A percentile compares a stretch with the other conserved stretches of the same genome.
Conservation (phyloP, 2,888 invertebrate genomes). For the Eristalis arbustorum region DNA sequence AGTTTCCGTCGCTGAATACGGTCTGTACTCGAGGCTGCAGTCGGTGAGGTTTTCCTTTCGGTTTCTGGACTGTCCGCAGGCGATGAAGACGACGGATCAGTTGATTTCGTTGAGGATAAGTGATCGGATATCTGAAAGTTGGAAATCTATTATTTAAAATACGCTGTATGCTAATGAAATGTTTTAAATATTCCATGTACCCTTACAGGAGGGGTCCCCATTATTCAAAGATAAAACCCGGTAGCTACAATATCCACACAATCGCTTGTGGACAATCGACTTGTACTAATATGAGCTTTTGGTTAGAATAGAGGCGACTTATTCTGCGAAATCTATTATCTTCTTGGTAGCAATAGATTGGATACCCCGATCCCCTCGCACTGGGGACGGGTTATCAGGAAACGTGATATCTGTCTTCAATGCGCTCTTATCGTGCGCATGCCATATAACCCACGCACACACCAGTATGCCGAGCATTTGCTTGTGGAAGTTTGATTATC, state of each 20-base stretch:
- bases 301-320: background rate
- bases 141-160: slow-evolving; percentile 11
- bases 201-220: background rate
- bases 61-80: slow-evolving; percentile 73
- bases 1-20: slow-evolving; percentile 76
- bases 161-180: background rate
- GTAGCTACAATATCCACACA: background rate
- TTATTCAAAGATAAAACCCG: background rate
- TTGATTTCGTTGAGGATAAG: slow-evolving; percentile 75
- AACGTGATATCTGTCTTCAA: slow-evolving; percentile 10
- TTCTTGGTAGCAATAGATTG: slow-evolving; percentile 29
- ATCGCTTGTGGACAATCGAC: background rate
- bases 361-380: background rate
- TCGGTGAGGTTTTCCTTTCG: slow-evolving; percentile 53
- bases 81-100: slow-evolving; percentile 75
- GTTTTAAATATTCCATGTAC: background rate
- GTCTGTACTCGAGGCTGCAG: slow-evolving; percentile 68
- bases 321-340: slow-evolving; percentile 28
- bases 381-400: background rate
- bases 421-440: slow-evolving; percentile 23
- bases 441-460: background rate
- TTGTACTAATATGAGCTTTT: background rate
- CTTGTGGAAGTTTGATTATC: slow-evolving; percentile 15
- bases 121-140: slow-evolving; percentile 75
- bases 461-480: background rate